A percentile compares a stretch with the other conserved stretches of the same genome.
Conservation (phyloP, 2,797 vertebrate genomes). For the Cuculus canorus region DNA sequence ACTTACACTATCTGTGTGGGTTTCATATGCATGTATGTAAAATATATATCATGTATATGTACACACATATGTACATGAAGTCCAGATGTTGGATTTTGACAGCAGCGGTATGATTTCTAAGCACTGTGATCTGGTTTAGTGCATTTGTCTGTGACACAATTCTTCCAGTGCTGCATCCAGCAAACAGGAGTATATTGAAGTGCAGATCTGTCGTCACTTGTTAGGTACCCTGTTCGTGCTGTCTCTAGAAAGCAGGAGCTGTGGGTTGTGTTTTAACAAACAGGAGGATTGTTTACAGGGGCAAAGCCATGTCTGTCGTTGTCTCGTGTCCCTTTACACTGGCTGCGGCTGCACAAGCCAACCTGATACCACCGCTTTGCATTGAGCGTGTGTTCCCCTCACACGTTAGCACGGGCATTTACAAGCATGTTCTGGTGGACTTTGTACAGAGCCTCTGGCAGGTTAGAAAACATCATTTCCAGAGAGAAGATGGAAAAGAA, state of each 20-base stretch:
- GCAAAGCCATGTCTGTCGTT: not conserved
- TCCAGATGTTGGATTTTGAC: not conserved
- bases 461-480: not conserved
- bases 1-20: not conserved
- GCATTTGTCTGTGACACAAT: not conserved
- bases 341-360: not conserved
- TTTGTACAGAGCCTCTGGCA: not conserved
- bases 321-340: not conserved
- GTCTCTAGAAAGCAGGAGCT: not conserved
- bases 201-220: fast-evolving
- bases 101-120: not conserved
- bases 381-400: not conserved
- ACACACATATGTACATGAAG: not conserved
- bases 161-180: not conserved
- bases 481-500: not conserved
- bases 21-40: not conserved
- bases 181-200: not conserved
- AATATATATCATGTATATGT: too few relatives aligned
- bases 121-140: not conserved
- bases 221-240: not conserved
- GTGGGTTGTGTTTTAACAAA: not conserved
- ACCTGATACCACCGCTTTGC: not conserved
- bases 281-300: not conserved
- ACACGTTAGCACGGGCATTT: fast-evolving
- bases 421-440: not conserved